Evolutionary conservation across 1,140 invertebrate genomes (phyloP).

Genomic region (Polypedilum pembai): DNA sequence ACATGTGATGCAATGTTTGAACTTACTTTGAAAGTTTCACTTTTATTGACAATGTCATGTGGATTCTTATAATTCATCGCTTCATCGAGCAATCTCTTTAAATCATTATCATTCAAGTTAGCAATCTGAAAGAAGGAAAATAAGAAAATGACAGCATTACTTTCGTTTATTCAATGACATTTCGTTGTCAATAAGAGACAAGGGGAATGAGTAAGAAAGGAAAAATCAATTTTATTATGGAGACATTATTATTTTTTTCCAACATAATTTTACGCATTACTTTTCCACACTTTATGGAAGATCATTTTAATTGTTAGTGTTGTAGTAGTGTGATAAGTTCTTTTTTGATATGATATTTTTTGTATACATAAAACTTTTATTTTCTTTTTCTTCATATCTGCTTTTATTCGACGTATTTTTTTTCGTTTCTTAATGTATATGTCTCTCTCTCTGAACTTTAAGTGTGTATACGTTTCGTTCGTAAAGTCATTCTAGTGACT

Average conservation of each 20-base stretch:
- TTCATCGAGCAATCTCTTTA: constrained; percentile 61
- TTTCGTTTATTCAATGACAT: no score
- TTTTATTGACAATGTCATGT: constrained; percentile 62
- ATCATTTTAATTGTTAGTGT: not conserved
- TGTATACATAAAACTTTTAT: not conserved
- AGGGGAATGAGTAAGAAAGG: no score
- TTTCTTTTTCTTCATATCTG: constrained; percentile 13
- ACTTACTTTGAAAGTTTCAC: constrained; percentile 60
- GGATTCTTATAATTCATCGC: constrained; percentile 62
- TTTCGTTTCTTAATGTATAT: constrained; percentile 14
- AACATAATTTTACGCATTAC: no score
- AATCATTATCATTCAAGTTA: constrained; percentile 53
- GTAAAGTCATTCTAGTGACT: constrained; percentile 12
- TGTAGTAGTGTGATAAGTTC: constrained; percentile 1
- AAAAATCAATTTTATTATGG: no score
- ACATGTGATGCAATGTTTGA: not conserved
- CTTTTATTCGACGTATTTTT: constrained; percentile 11
- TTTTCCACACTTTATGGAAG: not conserved
- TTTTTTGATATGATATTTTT: not conserved
- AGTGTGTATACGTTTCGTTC: constrained; percentile 8
- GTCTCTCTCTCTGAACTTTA: not conserved
- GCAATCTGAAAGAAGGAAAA: not conserved
- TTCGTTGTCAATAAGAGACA: no score
- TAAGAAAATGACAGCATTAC: no score
- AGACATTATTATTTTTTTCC: no score